phyloP scores from a whole-genome alignment of 2,113 vertebrate genomes.

The Lophochroa leadbeateri region DNA sequence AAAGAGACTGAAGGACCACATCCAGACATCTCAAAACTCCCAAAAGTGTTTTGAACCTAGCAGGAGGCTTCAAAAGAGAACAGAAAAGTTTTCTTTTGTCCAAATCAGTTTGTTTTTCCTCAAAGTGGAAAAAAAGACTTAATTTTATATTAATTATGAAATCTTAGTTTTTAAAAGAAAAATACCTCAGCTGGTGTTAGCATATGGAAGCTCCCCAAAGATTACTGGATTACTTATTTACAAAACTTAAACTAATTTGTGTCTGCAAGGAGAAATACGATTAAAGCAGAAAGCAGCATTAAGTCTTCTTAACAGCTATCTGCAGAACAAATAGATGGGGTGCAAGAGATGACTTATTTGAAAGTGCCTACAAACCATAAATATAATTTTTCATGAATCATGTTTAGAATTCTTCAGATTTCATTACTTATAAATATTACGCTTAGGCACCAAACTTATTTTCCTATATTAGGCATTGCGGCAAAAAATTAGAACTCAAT shows the following conservation, averaged over 20 bases:
- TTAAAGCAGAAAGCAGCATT: not conserved
- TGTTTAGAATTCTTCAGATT: slow-evolving; percentile 12
- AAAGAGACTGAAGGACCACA: not conserved
- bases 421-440: slow-evolving; percentile 1
- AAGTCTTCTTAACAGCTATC: not conserved
- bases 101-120: not conserved
- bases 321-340: not conserved
- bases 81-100: not conserved
- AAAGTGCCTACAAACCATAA: not conserved
- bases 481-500: not conserved
- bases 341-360: not conserved
- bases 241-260: slow-evolving; percentile 12
- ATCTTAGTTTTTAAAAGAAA: not conserved
- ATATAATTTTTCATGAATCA: not conserved
- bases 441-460: not conserved
- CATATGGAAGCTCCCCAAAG: not conserved
- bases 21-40: not conserved
- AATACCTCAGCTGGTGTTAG: not conserved
- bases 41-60: not conserved
- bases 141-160: not conserved
- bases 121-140: not conserved
- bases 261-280: slow-evolving; percentile 8
- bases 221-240: not conserved
- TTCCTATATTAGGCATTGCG: not conserved
- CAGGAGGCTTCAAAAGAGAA: not conserved